These are phyloP conservation scores for Halictus ligatus DNA, from an alignment of 2,888 invertebrate genomes.

Conservation along the genomic window DNA sequence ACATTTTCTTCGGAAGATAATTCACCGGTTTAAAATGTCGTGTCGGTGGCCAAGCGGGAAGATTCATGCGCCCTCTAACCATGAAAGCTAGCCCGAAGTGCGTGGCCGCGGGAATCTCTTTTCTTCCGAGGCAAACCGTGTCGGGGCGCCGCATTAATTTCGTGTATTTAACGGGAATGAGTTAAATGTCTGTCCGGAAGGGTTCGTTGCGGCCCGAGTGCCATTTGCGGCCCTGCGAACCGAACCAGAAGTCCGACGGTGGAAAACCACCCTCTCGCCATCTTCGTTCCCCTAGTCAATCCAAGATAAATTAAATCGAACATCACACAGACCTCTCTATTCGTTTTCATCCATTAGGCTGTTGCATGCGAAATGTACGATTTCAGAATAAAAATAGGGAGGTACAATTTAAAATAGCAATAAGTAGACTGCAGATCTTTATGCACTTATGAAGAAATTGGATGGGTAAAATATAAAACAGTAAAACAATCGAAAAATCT, in stretches of 20 bases:
- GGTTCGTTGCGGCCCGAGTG: constrained; percentile 38
- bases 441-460: too few relatives aligned
- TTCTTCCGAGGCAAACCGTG: constrained; percentile 75
- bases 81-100: constrained; percentile 33
- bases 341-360: not conserved
- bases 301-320: not conserved
- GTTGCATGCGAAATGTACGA: too few relatives aligned
- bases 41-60: not conserved
- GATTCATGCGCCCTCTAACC: constrained; percentile 39
- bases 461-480: too few relatives aligned
- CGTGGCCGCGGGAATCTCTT: constrained; percentile 60
- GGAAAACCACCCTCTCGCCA: not conserved
- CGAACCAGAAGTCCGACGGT: constrained; percentile 17
- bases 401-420: too few relatives aligned
- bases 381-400: not conserved
- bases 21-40: constrained; percentile 7
- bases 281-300: constrained; percentile 17
- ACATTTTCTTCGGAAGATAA: not conserved
- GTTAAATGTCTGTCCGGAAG: constrained; percentile 59
- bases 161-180: constrained; percentile 71
- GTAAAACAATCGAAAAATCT: too few relatives aligned
- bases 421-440: too few relatives aligned
- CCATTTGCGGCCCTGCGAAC: constrained; percentile 27
- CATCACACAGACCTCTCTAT: not conserved
- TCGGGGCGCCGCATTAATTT: constrained; percentile 78